Percentiles rank a stretch among this genome's conserved stretches.
Conservation (phyloP, 1,140 invertebrate species). For the Zaprionus lachaisei region DNA sequence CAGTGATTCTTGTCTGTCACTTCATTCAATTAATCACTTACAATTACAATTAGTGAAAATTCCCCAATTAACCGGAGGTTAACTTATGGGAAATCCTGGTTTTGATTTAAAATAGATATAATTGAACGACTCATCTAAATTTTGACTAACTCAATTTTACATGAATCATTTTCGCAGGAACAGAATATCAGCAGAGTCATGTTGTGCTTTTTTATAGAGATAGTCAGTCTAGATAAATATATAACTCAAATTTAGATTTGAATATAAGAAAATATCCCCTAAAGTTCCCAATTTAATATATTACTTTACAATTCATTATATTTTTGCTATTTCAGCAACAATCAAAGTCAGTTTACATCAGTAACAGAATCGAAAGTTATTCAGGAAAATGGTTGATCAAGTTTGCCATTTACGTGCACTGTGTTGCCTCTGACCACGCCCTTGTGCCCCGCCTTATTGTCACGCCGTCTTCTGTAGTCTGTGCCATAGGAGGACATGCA, state of each 20-base stretch:
- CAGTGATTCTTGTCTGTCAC: not conserved
- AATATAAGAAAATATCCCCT: not conserved
- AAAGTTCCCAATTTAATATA: not conserved
- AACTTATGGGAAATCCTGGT: not conserved
- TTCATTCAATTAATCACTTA: not conserved
- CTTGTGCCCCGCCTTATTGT: slow-evolving; percentile 37
- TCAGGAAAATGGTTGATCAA: slow-evolving; percentile 77
- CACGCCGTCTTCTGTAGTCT: slow-evolving; percentile 66
- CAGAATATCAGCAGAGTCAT: not conserved
- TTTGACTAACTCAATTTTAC: not conserved
- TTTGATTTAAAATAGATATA: not conserved
- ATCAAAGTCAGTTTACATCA: not conserved
- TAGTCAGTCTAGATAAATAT: not conserved
- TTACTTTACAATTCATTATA: not conserved
- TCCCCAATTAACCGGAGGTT: not conserved
- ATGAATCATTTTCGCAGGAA: not conserved
- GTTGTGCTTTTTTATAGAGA: not conserved
- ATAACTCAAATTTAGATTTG: not conserved
- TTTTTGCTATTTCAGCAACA: not conserved
- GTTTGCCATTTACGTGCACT: slow-evolving; percentile 68
- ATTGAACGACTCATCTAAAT: not conserved
- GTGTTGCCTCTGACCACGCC: slow-evolving; percentile 46
- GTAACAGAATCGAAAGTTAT: not conserved
- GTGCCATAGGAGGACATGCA: slow-evolving; percentile 66
- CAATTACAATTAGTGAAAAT: not conserved